Evolutionary conservation across 1,140 invertebrate species (phyloP), one percentile per base, ranked within the genome.

Genomic region (Drosophila setifemur): DNA sequence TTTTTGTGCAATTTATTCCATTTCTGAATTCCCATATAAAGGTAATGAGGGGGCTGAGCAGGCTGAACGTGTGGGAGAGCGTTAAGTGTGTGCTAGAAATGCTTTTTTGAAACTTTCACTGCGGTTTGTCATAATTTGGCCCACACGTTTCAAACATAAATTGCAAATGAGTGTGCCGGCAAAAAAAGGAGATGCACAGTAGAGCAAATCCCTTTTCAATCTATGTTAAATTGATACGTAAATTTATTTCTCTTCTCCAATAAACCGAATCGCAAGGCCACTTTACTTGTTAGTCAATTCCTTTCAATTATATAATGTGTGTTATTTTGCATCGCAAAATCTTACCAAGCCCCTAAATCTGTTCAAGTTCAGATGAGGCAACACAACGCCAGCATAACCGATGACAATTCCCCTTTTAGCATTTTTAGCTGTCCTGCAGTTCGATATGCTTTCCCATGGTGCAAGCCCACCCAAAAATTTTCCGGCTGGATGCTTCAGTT

Each of bases 51-150:
- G n/a, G n/a, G n/a, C 3, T n/a, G 23, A 25, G 18, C 8, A 11
- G 6, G 14, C n/a, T 12, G 21, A n/a, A 23, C 3, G 4, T n/a
- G 5, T 44, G 12, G 3, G 6, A 5, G 40, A 39, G 25, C 18
- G 42, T 43, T 40, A 64, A 64, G 69, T 73, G 78, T 68, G 73
- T 73, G 79, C 73, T 53, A 58, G 68, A 77, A 85, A 85, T 70
- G 69, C 64, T 78, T 82, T n/a, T 73, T 82, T 63, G 42, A 54
- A 78, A 85, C 79, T 82, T 78, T 82, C 67, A 61, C 67, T 44
- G 49, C 79, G 37, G 53, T 66, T 82, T 85, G 74, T 82, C 79
- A 82, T 82, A 78, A 85, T 82, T 78, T 78, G 48, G 58, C 57
- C 49, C 43, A 70, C 74, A 85, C 79, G 79, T 82, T 78, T 70